These are phyloP conservation scores for Chrysaora quinquecirrha DNA, from an alignment of 30 jellyfish, hydroid and myxozoan species.

Conservation along the genomic window DNA sequence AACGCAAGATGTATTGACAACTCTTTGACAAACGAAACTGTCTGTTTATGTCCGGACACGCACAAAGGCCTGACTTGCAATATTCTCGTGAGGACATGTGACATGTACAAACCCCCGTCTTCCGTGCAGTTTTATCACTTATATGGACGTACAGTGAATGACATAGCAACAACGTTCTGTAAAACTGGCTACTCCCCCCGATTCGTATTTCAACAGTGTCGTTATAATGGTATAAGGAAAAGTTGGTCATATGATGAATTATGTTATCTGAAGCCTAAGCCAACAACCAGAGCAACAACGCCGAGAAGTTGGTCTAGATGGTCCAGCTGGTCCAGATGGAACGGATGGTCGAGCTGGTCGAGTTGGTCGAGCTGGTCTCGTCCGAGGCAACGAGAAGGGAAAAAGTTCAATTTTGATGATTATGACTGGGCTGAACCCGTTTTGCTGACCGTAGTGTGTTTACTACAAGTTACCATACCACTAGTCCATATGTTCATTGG, in stretches of 20 bases:
- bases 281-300: no score
- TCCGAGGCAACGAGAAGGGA: neutral
- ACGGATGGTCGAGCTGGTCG: no score
- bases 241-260: neutral
- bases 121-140: conserved; percentile 3
- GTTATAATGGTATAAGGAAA: neutral
- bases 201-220: conserved; percentile 39
- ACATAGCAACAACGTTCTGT: conserved; percentile 51
- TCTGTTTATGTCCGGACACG: no score
- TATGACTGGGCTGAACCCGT: conserved; percentile 15
- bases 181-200: conserved; percentile 25
- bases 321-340: no score
- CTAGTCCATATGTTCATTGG: neutral
- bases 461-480: conserved; percentile 11
- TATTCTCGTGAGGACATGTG: no score
- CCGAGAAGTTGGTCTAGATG: neutral
- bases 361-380: neutral
- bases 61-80: no score
- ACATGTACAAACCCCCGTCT: no score
- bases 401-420: neutral
- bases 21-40: no score
- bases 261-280: no score
- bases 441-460: neutral
- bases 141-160: conserved; percentile 5
- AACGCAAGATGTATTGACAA: no score